Evolutionary conservation across 2,888 invertebrate species (phyloP).

Genomic region (Nycteola revayana): DNA sequence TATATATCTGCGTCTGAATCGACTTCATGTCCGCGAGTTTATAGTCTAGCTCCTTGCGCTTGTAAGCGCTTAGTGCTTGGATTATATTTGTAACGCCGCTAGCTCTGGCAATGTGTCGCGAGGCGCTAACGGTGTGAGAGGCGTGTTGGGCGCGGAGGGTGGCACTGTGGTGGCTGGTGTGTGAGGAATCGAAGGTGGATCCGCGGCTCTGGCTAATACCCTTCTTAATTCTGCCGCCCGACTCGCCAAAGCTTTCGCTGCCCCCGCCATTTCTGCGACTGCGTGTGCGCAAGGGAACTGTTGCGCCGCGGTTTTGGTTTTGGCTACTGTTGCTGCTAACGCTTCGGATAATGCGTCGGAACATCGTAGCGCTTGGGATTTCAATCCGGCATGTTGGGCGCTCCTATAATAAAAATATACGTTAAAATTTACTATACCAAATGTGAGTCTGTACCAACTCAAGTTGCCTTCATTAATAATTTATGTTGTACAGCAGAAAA

Average conservation of each 20-base stretch:
- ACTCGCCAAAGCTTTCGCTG: constrained; percentile 92
- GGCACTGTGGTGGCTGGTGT: constrained; percentile 61
- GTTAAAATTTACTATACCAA: no score
- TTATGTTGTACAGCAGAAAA: no score
- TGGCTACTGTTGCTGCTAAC: constrained; percentile 90
- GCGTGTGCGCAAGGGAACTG: constrained; percentile 95
- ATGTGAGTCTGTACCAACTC: no score
- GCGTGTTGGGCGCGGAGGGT: constrained; percentile 55
- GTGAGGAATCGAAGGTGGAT: constrained; percentile 54
- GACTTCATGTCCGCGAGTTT: no score
- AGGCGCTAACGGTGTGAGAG: constrained; percentile 60
- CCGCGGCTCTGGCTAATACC: constrained; percentile 87
- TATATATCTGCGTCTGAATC: no score
- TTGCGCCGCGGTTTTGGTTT: constrained; percentile 94
- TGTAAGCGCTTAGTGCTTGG: constrained; percentile 3
- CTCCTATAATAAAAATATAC: constrained; percentile 77
- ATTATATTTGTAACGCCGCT: constrained; percentile 64
- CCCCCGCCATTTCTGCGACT: constrained; percentile 96
- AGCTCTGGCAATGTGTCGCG: constrained; percentile 52
- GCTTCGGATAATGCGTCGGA: constrained; percentile 92
- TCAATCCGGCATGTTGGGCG: constrained; percentile 87
- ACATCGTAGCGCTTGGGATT: constrained; percentile 87
- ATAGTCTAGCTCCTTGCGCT: no score
- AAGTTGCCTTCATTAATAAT: no score
- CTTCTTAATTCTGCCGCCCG: constrained; percentile 91